Percentiles rank a stretch among this genome's conserved stretches.
Evolutionary conservation across 2,113 vertebrate species (phyloP).

Genomic region (Zootoca vivipara): DNA sequence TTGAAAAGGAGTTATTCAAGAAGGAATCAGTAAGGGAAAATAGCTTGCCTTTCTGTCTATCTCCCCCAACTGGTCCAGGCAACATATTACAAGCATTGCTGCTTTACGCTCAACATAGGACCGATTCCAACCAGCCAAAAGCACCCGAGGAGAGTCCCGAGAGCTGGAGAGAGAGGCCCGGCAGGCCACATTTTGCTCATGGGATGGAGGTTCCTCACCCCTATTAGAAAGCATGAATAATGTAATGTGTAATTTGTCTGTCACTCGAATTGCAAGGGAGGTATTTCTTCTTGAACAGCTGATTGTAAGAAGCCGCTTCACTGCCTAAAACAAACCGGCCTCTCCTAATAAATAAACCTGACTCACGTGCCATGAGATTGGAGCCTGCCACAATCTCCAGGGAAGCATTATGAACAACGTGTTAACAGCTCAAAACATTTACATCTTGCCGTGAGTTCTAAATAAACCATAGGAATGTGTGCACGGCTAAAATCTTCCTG

Average conservation of each 20-base stretch:
- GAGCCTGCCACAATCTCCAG: neutral
- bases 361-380: neutral
- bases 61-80: too few species aligned
- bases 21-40: too few species aligned
- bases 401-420: slow-evolving; percentile 7
- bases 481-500: neutral
- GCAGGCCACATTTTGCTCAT: too few species aligned
- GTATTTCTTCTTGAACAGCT: neutral
- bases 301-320: neutral
- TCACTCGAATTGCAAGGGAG: neutral
- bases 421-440: slow-evolving; percentile 23
- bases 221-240: neutral
- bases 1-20: too few species aligned
- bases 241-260: neutral
- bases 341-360: neutral
- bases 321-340: neutral
- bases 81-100: too few species aligned
- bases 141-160: neutral
- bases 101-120: too few species aligned
- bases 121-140: too few species aligned
- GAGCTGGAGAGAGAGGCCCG: neutral
- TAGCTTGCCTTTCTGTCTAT: too few species aligned
- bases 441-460: slow-evolving; percentile 14
- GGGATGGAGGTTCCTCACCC: neutral
- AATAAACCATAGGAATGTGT: slow-evolving; percentile 25